A percentile compares a stretch with the other conserved stretches of the same genome.
Conservation (phyloP, 2,113 vertebrate genomes). For the Pseudois nayaur region DNA sequence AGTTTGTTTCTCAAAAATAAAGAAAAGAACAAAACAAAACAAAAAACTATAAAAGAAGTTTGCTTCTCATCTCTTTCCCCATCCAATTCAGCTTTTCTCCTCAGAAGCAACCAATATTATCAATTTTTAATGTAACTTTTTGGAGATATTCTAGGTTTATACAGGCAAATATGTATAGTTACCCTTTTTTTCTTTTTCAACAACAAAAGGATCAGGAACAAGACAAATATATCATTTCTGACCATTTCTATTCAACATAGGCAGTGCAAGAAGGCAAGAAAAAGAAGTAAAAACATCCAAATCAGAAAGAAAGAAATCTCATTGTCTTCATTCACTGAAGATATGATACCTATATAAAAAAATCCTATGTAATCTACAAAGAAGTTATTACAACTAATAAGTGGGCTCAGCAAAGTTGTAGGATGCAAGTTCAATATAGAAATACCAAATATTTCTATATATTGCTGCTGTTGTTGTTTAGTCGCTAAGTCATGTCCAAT, state of each 20-base stretch:
- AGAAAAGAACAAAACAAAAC: neutral
- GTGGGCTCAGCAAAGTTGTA: neutral
- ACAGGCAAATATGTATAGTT: neutral
- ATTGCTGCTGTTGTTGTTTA: neutral
- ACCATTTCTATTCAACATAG: neutral
- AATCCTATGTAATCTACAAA: neutral
- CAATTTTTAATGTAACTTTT: neutral
- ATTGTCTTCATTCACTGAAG: neutral
- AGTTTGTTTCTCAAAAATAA: neutral
- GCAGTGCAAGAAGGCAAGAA: neutral
- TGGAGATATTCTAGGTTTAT: neutral
- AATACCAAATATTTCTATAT: neutral
- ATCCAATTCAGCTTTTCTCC: neutral
- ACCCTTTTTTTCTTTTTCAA: neutral
- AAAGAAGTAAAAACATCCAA: constrained; percentile 1
- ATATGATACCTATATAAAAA: neutral
- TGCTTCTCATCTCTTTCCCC: neutral
- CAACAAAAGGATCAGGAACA: neutral
- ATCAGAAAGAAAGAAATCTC: neutral
- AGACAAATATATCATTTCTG: neutral
- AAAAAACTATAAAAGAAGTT: neutral
- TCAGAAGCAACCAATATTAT: neutral
- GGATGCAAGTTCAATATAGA: neutral
- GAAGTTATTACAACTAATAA: neutral
- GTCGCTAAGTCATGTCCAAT: neutral